These are phyloP conservation scores for Drosophila subquinaria DNA, from an alignment of 2,888 invertebrate species.

Conservation along the genomic window DNA sequence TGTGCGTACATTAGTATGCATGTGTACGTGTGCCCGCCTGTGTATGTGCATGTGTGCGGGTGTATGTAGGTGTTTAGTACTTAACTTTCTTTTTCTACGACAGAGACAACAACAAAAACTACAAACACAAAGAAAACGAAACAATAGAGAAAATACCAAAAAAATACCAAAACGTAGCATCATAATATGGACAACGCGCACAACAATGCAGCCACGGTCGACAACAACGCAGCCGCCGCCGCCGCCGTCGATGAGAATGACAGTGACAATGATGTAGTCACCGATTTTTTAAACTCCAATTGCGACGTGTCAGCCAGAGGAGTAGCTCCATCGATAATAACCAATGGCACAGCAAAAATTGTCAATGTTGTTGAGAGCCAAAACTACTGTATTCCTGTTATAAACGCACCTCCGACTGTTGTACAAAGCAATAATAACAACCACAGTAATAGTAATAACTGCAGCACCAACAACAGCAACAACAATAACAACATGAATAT, in stretches of 20 bases:
- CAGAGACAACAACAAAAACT: conserved; percentile 38
- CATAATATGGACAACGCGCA: conserved; percentile 75
- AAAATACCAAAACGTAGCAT: conserved; percentile 41
- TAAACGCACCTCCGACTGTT: conserved; percentile 75
- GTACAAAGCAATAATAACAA: conserved; percentile 24
- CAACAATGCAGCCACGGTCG: conserved; percentile 51
- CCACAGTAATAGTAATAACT: conserved; percentile 51
- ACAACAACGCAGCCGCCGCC: conserved; percentile 24
- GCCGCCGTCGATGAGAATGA: conserved; percentile 82
- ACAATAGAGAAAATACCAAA: conserved; percentile 51
- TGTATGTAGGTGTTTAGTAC: conserved; percentile 54
- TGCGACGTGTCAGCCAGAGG: conserved; percentile 48
- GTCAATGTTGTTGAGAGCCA: conserved; percentile 73
- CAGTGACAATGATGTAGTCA: conserved; percentile 85
- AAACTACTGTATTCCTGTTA: conserved; percentile 83
- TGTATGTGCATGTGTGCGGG: conserved; percentile 23
- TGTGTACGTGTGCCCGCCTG: conserved; percentile 24
- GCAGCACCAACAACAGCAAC: conserved; percentile 64
- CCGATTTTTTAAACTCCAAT: conserved; percentile 85
- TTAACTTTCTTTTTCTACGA: conserved; percentile 79
- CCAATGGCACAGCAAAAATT: conserved; percentile 53
- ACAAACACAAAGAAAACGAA: conserved; percentile 9
- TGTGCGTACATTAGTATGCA: conserved; percentile 24
- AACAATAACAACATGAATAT: conserved; percentile 70
- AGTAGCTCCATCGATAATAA: conserved; percentile 7